Evolutionary conservation across 2,113 vertebrate genomes (phyloP), one percentile per base, ranked within the genome.

Genomic region (Oncorhynchus mykiss): DNA sequence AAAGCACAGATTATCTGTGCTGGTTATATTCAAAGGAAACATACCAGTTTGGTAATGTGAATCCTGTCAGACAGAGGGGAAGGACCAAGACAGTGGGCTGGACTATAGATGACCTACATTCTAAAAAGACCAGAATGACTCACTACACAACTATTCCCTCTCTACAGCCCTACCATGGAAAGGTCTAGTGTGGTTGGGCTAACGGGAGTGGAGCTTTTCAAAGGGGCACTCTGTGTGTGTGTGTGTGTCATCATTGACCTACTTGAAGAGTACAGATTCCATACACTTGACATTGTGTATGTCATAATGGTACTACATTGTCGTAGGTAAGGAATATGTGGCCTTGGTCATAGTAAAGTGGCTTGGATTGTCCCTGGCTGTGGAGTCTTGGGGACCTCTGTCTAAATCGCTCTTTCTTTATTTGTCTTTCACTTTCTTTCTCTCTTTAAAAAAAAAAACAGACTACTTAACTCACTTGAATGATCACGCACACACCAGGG

Each of bases 11-110:
- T 74, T 2, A 14, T 0, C 27, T 1, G 67, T 59, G 48, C 71
- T 66, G 81, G 77, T 84, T 78, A 78, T 62, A 74, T 49, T 24
- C 82, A 8, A 24, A 67, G 71, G 25, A 45, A 25, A 48, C 27
- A 29, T 31, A 3, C 54, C n/a, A 57, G 45, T 67, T 14, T 68
- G 25, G 4, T 45, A 24, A 5, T 67, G 64, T 75, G 65, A 67
- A 39, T 54, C 14, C 51, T 54, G 16, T 54, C 51, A 54, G 16
- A 54, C 51, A 54, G 51, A 18, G 51, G 4, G 16, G 51, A 54
- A 54, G 51, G 3, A 54, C 12, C 51, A 1, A 54, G 59, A 29
- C 59, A 49, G 22, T 45, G 34, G 59, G 54, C 27, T 60, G 49
- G 13, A 70, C 27, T 62, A 27, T 49, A 68, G 39, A 24, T 77